These are phyloP conservation scores for Hypercompe scribonia DNA, from an alignment of 2,888 invertebrate genomes.

Conservation along the genomic window DNA sequence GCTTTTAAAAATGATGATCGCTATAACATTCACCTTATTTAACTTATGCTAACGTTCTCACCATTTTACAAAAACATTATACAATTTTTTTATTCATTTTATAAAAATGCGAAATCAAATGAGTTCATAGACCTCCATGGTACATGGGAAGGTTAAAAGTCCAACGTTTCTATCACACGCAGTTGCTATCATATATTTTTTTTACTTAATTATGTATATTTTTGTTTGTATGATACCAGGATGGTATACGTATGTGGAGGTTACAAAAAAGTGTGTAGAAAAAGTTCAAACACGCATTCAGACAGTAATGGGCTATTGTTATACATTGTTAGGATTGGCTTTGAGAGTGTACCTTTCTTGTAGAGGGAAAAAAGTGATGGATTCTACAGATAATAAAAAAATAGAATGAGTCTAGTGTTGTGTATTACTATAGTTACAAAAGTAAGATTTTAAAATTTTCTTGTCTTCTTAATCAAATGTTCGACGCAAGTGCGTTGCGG, in stretches of 20 bases:
- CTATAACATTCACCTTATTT: background rate
- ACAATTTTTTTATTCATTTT: background rate
- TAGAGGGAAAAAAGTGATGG: background rate
- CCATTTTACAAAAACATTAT: background rate
- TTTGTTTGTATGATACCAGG: background rate
- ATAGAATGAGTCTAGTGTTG: background rate
- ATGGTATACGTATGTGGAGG: background rate
- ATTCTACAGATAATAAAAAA: background rate
- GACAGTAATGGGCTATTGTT: background rate
- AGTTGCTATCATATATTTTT: slow-evolving; percentile 7
- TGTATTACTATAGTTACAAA: too few relatives aligned
- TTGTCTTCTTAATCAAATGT: too few relatives aligned
- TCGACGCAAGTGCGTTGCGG: too few relatives aligned
- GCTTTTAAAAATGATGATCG: background rate
- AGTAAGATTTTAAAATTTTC: too few relatives aligned
- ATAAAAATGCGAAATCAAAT: slow-evolving; percentile 3
- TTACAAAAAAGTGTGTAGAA: slow-evolving; percentile 1
- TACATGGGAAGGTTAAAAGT: slow-evolving; percentile 30
- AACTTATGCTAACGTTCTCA: background rate
- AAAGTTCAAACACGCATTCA: background rate
- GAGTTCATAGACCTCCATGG: slow-evolving; percentile 36
- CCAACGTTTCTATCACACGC: slow-evolving; percentile 8
- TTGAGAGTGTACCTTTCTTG: background rate
- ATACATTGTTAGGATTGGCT: background rate
- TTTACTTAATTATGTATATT: slow-evolving; percentile 14